Evolutionary conservation across 2,888 invertebrate species (phyloP).

Genomic region (Orgyia antiqua): DNA sequence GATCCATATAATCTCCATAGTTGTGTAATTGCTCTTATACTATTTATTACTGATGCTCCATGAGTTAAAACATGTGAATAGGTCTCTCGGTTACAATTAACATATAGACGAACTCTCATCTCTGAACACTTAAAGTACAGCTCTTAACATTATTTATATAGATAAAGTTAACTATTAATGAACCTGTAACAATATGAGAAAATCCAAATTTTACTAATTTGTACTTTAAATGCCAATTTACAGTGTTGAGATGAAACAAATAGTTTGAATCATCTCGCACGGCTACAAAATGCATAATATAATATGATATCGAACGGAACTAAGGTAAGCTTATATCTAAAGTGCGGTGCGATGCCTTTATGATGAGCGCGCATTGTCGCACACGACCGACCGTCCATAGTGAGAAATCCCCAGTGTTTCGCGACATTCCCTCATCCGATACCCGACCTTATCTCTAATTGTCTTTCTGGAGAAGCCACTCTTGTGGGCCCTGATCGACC

Average conservation of each 20-base stretch:
- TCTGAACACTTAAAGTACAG: slow-evolving; percentile 78
- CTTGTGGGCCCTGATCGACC: slow-evolving; percentile 78
- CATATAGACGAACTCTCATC: slow-evolving; percentile 63
- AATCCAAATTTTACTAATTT: slow-evolving; percentile 77
- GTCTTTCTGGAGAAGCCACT: slow-evolving; percentile 78
- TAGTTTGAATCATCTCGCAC: slow-evolving; percentile 65
- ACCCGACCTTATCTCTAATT: slow-evolving; percentile 74
- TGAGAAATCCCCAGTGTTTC: slow-evolving; percentile 74
- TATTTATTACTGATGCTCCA: slow-evolving; percentile 29
- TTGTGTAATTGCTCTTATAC: neutral
- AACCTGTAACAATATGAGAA: slow-evolving; percentile 77
- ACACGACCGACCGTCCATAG: slow-evolving; percentile 70
- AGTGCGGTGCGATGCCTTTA: slow-evolving; percentile 77
- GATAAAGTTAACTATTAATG: slow-evolving; percentile 73
- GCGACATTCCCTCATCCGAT: slow-evolving; percentile 73
- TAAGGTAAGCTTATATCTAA: slow-evolving; percentile 71
- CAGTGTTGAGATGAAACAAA: slow-evolving; percentile 70
- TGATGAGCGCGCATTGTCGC: slow-evolving; percentile 70
- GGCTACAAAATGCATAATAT: slow-evolving; percentile 47
- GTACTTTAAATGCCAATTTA: slow-evolving; percentile 78
- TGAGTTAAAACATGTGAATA: slow-evolving; percentile 34
- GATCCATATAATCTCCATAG: too few species aligned
- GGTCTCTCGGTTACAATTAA: slow-evolving; percentile 54
- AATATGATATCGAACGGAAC: slow-evolving; percentile 49
- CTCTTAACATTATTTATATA: slow-evolving; percentile 72